These are phyloP conservation scores for Synanceia verrucosa DNA, from an alignment of 2,797 vertebrate species.

Conservation along the genomic window DNA sequence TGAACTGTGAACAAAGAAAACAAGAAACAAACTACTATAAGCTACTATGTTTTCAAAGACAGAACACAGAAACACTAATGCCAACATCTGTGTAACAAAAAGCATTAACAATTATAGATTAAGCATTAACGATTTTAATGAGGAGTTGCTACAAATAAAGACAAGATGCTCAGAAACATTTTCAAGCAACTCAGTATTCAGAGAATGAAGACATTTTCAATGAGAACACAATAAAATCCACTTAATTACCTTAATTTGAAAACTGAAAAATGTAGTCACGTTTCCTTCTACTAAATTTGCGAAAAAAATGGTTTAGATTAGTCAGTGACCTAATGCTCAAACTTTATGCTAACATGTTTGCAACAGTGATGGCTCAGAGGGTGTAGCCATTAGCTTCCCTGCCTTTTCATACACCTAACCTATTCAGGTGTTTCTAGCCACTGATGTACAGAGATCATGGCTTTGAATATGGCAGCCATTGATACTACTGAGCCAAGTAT, in stretches of 20 bases:
- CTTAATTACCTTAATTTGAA: too few species aligned
- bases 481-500: neutral
- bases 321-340: too few species aligned
- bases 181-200: neutral
- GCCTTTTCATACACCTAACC: neutral
- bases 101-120: too few species aligned
- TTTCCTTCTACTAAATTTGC: neutral
- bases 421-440: neutral
- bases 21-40: neutral
- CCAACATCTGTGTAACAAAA: too few species aligned
- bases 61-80: neutral
- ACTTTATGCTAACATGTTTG: neutral
- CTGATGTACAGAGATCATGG: neutral
- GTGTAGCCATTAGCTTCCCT: neutral
- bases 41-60: neutral
- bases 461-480: neutral
- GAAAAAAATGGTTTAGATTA: neutral
- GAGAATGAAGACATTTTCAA: neutral
- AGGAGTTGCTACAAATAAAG: too few species aligned
- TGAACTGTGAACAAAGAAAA: conserved; percentile 58
- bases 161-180: too few species aligned
- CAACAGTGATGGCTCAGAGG: neutral
- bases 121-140: too few species aligned
- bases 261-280: too few species aligned
- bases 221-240: too few species aligned